These are phyloP conservation scores for Myrmecobius fasciatus DNA, from an alignment of 2,113 vertebrate genomes.

Conservation along the genomic window DNA sequence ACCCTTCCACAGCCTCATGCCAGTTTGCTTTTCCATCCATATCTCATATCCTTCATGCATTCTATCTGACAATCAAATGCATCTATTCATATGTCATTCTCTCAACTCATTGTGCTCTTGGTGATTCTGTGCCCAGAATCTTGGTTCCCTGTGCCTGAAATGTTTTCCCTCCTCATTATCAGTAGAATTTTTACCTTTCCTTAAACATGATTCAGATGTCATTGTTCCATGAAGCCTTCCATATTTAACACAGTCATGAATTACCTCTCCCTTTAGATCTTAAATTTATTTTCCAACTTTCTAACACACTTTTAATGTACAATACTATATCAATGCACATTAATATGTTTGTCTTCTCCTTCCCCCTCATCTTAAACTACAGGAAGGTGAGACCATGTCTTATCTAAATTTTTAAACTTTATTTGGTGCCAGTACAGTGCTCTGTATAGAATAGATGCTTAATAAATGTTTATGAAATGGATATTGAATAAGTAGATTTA, in stretches of 20 bases:
- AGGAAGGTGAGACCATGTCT: neutral
- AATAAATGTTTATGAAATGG: neutral
- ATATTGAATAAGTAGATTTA: neutral
- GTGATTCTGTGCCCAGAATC: neutral
- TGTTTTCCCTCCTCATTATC: neutral
- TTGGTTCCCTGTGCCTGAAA: neutral
- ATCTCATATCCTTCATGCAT: neutral
- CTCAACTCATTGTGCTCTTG: neutral
- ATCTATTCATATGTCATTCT: neutral
- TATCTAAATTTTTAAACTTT: neutral
- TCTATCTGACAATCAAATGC: neutral
- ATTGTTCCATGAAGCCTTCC: neutral
- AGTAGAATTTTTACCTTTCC: neutral
- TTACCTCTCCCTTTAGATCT: neutral
- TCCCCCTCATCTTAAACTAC: neutral
- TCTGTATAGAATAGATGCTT: neutral
- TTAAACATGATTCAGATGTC: neutral
- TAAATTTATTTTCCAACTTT: neutral
- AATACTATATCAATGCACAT: neutral
- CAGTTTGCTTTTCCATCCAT: neutral
- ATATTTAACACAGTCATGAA: neutral
- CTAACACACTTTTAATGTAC: neutral
- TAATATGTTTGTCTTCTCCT: neutral
- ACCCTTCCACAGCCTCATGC: neutral
- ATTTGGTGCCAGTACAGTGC: neutral